A percentile compares a stretch with the other conserved stretches of the same genome.
These are phyloP conservation scores for Bombylius major DNA, from an alignment of 2,888 invertebrate genomes.

Conservation along the genomic window DNA sequence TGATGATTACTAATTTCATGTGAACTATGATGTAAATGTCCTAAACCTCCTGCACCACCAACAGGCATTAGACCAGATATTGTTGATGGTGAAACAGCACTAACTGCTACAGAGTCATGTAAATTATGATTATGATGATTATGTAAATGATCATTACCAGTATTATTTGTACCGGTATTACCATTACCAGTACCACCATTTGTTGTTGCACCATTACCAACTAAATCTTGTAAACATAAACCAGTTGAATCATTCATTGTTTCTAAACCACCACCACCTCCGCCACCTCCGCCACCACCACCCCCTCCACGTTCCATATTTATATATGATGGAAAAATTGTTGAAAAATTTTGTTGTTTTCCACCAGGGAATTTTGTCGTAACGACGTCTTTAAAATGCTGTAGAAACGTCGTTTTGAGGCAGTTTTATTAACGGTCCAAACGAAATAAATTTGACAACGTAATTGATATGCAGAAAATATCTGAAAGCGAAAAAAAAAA, in stretches of 20 bases:
- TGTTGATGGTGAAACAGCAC: slow-evolving; percentile 43
- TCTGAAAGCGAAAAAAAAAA: no score
- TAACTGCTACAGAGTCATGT: slow-evolving; percentile 42
- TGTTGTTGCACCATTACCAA: slow-evolving; percentile 41
- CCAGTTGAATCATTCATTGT: slow-evolving; percentile 46
- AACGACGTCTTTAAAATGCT: slow-evolving; percentile 36
- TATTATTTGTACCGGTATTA: slow-evolving; percentile 28
- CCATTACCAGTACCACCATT: slow-evolving; percentile 30
- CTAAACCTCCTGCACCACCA: slow-evolving; percentile 23
- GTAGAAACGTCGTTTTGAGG: slow-evolving; percentile 36
- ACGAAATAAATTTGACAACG: no score
- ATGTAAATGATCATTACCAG: slow-evolving; percentile 12
- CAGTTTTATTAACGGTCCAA: slow-evolving; percentile 20
- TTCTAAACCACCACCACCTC: slow-evolving; percentile 39
- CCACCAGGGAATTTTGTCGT: slow-evolving; percentile 36
- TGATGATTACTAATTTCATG: slow-evolving; percentile 36
- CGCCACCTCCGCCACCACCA: slow-evolving; percentile 30
- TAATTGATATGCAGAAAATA: no score
- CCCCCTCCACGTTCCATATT: slow-evolving; percentile 28
- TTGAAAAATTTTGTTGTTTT: slow-evolving; percentile 34
- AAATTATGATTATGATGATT: slow-evolving; percentile 38
- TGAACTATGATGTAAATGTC: slow-evolving; percentile 34
- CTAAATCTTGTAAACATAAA: slow-evolving; percentile 56
- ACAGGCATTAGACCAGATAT: slow-evolving; percentile 44
- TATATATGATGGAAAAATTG: slow-evolving; percentile 34